phyloP scores from a whole-genome alignment of 2,888 invertebrate species.

The Lasius fuliginosus region DNA sequence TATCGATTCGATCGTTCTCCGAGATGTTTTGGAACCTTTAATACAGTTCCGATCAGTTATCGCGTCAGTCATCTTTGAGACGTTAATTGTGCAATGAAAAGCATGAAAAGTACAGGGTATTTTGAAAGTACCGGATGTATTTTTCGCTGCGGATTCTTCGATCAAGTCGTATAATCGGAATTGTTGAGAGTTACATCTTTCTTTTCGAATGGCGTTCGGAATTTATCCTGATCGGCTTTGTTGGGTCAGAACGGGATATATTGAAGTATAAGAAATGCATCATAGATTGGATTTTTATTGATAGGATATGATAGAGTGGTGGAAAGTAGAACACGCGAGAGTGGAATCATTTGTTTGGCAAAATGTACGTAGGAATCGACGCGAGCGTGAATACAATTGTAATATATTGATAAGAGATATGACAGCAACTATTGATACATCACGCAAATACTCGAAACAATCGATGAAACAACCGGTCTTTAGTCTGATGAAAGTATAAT shows the following conservation, averaged over 20 bases:
- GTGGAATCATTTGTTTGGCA: neutral
- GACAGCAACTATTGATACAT: conserved; percentile 1
- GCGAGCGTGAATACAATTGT: neutral
- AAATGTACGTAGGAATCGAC: neutral
- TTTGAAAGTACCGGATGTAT: neutral
- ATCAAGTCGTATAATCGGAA: neutral
- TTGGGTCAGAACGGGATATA: neutral
- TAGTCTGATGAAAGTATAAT: neutral
- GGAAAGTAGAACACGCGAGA: neutral
- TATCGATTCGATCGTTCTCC: conserved; percentile 30
- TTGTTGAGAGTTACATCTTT: neutral
- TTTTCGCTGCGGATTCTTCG: neutral
- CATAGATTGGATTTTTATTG: neutral
- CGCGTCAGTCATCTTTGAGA: neutral
- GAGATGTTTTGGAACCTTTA: conserved; percentile 61
- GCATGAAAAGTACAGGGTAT: neutral
- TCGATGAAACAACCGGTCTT: neutral
- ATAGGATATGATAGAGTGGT: neutral
- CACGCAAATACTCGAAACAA: neutral
- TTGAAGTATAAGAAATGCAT: neutral
- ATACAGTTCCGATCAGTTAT: neutral
- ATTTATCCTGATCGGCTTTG: neutral
- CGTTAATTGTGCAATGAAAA: neutral
- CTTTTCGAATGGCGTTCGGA: neutral
- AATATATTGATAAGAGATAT: conserved; percentile 8